Conservation (phyloP, 2,888 invertebrate species). For the Adelphocoris suturalis region DNA sequence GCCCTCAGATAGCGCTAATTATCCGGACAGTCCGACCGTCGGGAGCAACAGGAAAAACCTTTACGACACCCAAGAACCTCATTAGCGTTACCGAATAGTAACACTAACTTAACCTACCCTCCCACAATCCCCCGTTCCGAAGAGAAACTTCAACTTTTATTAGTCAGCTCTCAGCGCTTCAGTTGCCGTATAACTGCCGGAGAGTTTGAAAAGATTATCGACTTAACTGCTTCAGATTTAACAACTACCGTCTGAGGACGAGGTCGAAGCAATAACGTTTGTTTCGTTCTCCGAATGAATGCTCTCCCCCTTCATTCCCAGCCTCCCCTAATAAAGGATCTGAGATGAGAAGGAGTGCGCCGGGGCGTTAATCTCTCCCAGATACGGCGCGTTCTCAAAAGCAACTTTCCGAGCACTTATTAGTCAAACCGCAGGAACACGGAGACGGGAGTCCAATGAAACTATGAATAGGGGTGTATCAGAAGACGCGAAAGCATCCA, state of each 20-base stretch:
- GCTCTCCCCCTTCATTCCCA: too few relatives aligned
- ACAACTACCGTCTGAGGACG: not conserved
- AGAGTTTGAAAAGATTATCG: conserved; percentile 28
- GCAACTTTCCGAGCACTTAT: conserved; percentile 25
- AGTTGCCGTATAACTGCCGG: conserved; percentile 9
- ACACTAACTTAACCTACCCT: not conserved
- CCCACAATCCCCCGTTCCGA: not conserved
- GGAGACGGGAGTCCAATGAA: not conserved
- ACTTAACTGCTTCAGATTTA: conserved; percentile 23
- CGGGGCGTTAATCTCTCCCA: not conserved
- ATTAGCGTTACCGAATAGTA: conserved; percentile 39
- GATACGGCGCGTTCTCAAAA: conserved; percentile 5
- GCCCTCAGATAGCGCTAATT: conserved; percentile 31
- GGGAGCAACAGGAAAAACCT: not conserved
- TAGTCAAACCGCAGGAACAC: not conserved
- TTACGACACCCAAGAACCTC: conserved; percentile 37
- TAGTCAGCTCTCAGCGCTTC: conserved; percentile 27
- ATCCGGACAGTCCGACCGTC: not conserved
- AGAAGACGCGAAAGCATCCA: not conserved
- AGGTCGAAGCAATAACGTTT: conserved; percentile 10
- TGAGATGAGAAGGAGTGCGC: not conserved
- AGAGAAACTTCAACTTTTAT: conserved; percentile 26
- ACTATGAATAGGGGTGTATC: conserved; percentile 31
- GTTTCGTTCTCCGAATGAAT: conserved; percentile 19
- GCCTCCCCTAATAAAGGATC: not conserved